Base-by-base conservation (phyloP, 1,140 invertebrate genomes). In the Microplitis demolitor region DNA sequence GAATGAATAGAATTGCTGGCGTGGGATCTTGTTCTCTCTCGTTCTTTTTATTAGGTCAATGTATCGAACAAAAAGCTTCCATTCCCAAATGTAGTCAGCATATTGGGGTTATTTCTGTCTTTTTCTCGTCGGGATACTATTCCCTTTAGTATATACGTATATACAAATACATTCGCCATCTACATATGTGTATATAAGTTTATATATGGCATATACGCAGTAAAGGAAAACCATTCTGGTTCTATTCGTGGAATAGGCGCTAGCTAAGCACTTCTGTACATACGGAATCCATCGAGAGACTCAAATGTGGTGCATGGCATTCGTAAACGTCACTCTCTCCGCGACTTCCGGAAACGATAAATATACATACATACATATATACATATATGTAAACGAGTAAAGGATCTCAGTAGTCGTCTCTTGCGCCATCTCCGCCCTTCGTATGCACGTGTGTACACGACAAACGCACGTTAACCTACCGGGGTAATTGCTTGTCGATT, bases 301-400 rank as follows among this genome's bases (percentile, higher is more conserved):
- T 53, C 13, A 62, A 51, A 71, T 71, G 33, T 53, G 63, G 39
- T 35, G 60, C 61, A 51, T 31, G 33, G 72, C 68, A 34, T 78
- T 71, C 39, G 45, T 77, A 71, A 75, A 78, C 74, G 74, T 76
- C 71, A 75, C 54, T n/a, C 37, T 16, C 14, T 54, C 58, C 67
- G 13, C 53, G 16, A 75, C 64, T 72, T 79, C 72, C 78, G 73
- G 70, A 76, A 79, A 58, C 76, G 78, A 80, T 80, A 80, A 80
- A 79, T 80, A 78, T 69, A 76, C 58, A 68, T 16, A 35, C 54
- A 56, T 24, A 31, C 53, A 45, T 68, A 68, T 67, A 53, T 51
- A 45, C 24, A 31, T 68, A 8, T 58, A 51, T 58, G 39, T 45
- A 8, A 45, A 45, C 39, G 39, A 45, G 39, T 45, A 45, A 45